Evolutionary conservation across 2,113 vertebrate genomes (phyloP).

Genomic region (Pseudorectes ferrugineus): DNA sequence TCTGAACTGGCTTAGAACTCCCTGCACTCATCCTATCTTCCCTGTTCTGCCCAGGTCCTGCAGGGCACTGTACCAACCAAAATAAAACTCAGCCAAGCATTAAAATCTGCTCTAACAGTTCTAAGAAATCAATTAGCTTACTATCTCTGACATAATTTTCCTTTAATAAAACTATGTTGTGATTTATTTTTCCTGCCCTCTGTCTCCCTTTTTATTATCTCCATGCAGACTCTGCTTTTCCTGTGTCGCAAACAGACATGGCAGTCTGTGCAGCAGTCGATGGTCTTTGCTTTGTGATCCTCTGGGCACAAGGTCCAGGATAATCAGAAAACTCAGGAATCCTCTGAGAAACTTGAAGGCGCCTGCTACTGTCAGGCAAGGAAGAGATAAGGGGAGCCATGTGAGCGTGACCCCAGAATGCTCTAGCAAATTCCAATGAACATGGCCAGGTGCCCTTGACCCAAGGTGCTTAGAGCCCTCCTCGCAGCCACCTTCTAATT

Average conservation of each 20-base stretch:
- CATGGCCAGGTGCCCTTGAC: not conserved
- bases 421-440: not conserved
- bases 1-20: not conserved
- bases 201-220: not conserved
- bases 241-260: accelerated
- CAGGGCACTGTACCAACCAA: not conserved
- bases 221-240: not conserved
- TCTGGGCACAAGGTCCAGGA: not conserved
- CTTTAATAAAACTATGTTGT: not conserved
- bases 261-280: not conserved
- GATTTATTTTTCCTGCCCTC: not conserved
- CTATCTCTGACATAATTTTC: not conserved
- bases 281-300: not conserved
- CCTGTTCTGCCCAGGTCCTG: not conserved
- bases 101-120: not conserved
- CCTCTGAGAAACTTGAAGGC: not conserved
- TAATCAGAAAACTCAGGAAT: not conserved
- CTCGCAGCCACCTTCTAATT: not conserved
- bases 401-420: accelerated
- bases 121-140: not conserved
- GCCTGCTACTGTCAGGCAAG: not conserved
- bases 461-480: not conserved
- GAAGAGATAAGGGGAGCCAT: not conserved
- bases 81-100: not conserved
- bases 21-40: not conserved